These are phyloP conservation scores for Chaetogeoica ovagalla DNA, from an alignment of 2,888 invertebrate genomes.

Conservation along the genomic window DNA sequence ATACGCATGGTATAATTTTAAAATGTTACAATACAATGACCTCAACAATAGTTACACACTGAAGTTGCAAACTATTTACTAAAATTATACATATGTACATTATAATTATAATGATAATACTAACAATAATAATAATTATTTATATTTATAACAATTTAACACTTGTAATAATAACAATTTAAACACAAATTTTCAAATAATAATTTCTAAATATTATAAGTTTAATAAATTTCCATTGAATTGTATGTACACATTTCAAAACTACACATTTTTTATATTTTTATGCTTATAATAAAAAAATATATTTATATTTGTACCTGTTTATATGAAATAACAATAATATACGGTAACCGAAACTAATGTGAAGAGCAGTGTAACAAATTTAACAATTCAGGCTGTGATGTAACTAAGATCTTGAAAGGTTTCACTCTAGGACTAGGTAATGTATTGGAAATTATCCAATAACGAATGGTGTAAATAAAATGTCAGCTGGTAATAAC, in stretches of 20 bases:
- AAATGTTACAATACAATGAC: no score
- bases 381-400: conserved; percentile 26
- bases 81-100: neutral
- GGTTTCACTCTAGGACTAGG: conserved; percentile 35
- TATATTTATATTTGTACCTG: neutral
- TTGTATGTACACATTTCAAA: neutral
- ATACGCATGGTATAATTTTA: no score
- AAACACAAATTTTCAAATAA: neutral
- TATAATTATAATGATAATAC: no score
- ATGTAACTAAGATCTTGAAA: conserved; percentile 37
- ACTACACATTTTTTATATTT: conserved; percentile 6
- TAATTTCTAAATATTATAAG: neutral
- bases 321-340: neutral
- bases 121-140: no score
- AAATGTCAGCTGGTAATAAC: conserved; percentile 17
- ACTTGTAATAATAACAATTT: neutral
- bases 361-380: conserved; percentile 3
- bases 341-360: conserved; percentile 10
- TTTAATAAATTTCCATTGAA: conserved; percentile 10
- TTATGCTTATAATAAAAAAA: neutral
- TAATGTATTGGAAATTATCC: conserved; percentile 24
- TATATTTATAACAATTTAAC: neutral
- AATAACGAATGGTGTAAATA: conserved; percentile 29
- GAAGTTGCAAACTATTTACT: neutral
- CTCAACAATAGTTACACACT: neutral